Percentiles rank a stretch among this genome's conserved stretches.
Evolutionary conservation across 2,888 invertebrate genomes (phyloP).

Genomic region (Microctonus hyperodae): DNA sequence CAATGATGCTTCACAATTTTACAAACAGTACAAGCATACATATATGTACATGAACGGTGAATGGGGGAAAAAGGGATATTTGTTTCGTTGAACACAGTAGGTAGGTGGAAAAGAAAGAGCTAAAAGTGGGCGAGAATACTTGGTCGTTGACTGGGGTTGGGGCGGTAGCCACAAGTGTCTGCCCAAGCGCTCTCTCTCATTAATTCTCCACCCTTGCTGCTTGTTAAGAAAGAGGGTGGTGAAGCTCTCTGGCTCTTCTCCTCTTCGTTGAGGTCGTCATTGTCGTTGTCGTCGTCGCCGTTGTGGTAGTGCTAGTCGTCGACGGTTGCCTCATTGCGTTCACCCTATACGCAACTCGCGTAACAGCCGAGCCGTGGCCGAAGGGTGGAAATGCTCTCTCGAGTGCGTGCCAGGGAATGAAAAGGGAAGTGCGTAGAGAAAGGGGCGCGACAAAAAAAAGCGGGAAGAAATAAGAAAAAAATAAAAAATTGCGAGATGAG

Average conservation of each 20-base stretch:
- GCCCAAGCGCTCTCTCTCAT: slow-evolving; percentile 63
- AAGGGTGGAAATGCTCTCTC: slow-evolving; percentile 54
- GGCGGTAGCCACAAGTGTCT: slow-evolving; percentile 64
- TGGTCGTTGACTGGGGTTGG: slow-evolving; percentile 52
- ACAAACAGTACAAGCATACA: background rate
- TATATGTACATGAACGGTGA: background rate
- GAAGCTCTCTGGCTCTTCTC: slow-evolving; percentile 18
- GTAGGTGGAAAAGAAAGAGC: slow-evolving; percentile 23
- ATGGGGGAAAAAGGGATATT: background rate
- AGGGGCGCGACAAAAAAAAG: slow-evolving; percentile 13
- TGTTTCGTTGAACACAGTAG: slow-evolving; percentile 10
- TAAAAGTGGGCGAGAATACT: slow-evolving; percentile 45
- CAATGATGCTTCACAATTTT: background rate
- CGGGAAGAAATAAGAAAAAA: slow-evolving; percentile 14
- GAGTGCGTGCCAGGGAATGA: slow-evolving; percentile 39
- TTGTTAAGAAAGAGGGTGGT: slow-evolving; percentile 58
- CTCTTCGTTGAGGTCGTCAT: slow-evolving; percentile 20
- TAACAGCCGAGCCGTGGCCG: slow-evolving; percentile 35
- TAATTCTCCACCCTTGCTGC: slow-evolving; percentile 64
- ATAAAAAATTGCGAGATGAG: background rate
- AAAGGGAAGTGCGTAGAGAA: slow-evolving; percentile 20
- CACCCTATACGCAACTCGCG: slow-evolving; percentile 23
- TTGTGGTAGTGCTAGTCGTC: slow-evolving; percentile 22
- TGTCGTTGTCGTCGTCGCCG: slow-evolving; percentile 16
- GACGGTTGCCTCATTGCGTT: background rate